Percentiles rank a stretch among this genome's conserved stretches.
Conservation (phyloP, 30 jellyfish, hydroid and myxozoan species). For the Pelagia noctiluca region DNA sequence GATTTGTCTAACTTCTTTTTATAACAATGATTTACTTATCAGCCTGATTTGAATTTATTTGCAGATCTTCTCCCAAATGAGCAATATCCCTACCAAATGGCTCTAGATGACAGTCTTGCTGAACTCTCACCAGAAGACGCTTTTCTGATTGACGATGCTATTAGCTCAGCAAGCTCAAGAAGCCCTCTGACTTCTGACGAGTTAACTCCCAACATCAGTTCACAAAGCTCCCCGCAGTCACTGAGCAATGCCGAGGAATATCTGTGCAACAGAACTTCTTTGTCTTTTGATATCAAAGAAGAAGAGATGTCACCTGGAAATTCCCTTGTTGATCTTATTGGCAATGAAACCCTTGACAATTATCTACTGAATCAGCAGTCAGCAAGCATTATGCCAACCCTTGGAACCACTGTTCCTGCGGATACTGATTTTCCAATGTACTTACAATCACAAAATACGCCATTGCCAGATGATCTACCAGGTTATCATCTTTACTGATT, state of each 20-base stretch:
- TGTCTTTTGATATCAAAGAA: conserved; percentile 32
- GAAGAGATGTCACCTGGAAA: conserved; percentile 59
- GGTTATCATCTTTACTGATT: too few species aligned
- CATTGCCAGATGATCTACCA: neutral
- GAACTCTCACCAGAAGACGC: conserved; percentile 70
- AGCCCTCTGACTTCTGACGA: conserved; percentile 66
- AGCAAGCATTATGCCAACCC: neutral
- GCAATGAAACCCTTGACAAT: neutral
- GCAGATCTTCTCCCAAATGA: conserved; percentile 60
- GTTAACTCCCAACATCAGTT: conserved; percentile 43
- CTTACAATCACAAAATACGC: neutral
- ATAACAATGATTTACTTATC: neutral
- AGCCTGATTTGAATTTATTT: neutral
- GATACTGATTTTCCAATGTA: neutral
- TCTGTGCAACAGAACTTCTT: neutral
- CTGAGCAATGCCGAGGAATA: conserved; percentile 34
- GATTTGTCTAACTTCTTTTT: neutral
- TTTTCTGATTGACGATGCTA: conserved; percentile 52
- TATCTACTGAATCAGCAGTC: neutral
- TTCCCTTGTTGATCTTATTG: neutral
- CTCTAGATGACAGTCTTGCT: conserved; percentile 45
- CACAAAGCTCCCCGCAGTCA: conserved; percentile 60
- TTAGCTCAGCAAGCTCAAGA: conserved; percentile 44
- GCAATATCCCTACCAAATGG: conserved; percentile 58
- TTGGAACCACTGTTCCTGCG: neutral